Evolutionary conservation across 2,797 vertebrate species (phyloP).

Genomic region (Falco biarmicus): DNA sequence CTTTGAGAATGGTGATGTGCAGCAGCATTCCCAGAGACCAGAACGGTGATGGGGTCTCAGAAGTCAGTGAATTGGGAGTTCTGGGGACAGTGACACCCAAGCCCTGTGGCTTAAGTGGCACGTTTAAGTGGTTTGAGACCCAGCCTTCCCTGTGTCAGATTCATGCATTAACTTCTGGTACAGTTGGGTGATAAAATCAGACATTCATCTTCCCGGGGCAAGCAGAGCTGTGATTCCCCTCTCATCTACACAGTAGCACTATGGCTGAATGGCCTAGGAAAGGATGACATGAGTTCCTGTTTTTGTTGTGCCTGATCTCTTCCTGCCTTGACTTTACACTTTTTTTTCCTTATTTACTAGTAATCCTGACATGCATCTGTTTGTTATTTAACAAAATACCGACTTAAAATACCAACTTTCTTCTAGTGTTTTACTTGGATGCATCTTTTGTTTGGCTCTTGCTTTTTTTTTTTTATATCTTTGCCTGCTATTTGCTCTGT

Average conservation of each 20-base stretch:
- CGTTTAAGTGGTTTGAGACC: not conserved
- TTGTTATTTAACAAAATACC: not conserved
- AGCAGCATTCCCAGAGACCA: fast-evolving
- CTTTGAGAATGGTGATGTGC: not conserved
- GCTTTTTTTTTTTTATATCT: not conserved
- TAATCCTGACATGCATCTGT: not conserved
- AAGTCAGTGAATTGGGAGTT: not conserved
- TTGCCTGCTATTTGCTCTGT: not conserved
- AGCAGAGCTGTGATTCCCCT: not conserved
- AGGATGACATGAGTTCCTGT: not conserved
- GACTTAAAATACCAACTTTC: not conserved
- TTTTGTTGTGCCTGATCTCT: not conserved
- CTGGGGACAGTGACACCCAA: fast-evolving
- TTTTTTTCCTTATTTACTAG: not conserved
- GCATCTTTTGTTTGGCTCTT: not conserved
- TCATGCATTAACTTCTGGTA: not conserved
- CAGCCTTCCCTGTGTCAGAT: fast-evolving
- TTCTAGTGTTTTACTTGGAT: not conserved
- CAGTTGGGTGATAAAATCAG: not conserved
- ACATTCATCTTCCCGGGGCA: not conserved
- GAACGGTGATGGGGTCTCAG: not conserved
- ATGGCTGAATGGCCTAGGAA: not conserved
- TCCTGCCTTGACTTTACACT: not conserved
- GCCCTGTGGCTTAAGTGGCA: no score
- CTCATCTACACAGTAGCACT: not conserved